Conservation (phyloP, 2,113 vertebrate species). For the Isurus oxyrinchus region DNA sequence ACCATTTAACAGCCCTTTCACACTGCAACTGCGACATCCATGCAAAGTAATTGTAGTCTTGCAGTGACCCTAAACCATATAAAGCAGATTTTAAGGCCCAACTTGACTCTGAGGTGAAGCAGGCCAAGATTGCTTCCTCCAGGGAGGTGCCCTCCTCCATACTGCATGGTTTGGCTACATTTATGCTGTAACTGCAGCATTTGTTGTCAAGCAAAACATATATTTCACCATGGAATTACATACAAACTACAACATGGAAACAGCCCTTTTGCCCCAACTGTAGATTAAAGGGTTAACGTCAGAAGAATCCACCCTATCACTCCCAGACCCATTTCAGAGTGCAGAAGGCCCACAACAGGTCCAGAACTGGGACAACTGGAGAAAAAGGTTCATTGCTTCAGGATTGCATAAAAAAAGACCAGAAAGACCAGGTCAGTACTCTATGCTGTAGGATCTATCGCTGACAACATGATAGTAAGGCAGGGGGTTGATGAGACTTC, state of each 20-base stretch:
- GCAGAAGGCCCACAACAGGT: too few relatives aligned
- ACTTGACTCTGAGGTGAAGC: neutral
- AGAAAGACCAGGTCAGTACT: too few relatives aligned
- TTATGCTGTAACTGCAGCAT: neutral
- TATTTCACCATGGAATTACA: neutral
- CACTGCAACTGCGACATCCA: neutral
- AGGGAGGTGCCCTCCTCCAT: neutral
- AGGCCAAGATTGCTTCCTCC: neutral
- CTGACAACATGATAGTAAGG: too few relatives aligned
- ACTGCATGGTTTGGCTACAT: neutral
- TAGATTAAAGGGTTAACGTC: too few relatives aligned
- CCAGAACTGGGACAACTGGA: too few relatives aligned
- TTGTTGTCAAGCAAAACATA: neutral
- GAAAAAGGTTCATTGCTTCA: too few relatives aligned
- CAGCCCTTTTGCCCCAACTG: neutral
- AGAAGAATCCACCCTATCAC: too few relatives aligned
- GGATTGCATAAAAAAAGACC: too few relatives aligned
- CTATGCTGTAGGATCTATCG: too few relatives aligned
- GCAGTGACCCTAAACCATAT: too few relatives aligned
- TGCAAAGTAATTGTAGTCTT: neutral
- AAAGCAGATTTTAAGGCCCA: neutral
- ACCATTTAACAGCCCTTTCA: neutral
- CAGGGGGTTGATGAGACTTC: too few relatives aligned
- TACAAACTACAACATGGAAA: neutral
- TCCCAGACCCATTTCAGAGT: too few relatives aligned